phyloP scores from a whole-genome alignment of 2,113 vertebrate genomes.

The Pteropus alecto region DNA sequence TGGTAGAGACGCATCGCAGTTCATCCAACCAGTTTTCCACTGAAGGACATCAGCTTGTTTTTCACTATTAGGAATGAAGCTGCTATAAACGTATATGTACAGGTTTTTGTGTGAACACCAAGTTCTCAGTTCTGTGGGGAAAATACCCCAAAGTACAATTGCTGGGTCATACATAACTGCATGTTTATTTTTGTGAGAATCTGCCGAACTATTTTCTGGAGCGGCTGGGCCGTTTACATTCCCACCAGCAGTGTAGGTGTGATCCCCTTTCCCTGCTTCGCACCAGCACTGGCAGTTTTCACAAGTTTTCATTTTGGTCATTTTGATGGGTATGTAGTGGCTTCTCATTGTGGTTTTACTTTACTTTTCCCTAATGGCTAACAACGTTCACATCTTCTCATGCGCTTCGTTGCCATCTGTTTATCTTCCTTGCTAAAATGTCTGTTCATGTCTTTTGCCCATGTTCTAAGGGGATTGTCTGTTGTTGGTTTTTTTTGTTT shows the following conservation, averaged over 20 bases:
- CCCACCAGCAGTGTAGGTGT: fast-evolving
- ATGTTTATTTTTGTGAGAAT: not conserved
- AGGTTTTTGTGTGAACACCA: not conserved
- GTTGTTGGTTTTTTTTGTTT: too few relatives aligned
- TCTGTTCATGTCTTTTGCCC: not conserved
- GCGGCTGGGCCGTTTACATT: too few relatives aligned
- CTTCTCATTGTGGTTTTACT: not conserved
- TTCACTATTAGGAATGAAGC: not conserved
- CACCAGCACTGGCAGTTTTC: too few relatives aligned
- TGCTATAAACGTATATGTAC: not conserved
- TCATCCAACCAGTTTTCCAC: not conserved
- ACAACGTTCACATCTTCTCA: too few relatives aligned
- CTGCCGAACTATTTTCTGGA: not conserved
- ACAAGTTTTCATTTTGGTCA: not conserved
- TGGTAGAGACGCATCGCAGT: fast-evolving
- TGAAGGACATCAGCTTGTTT: not conserved
- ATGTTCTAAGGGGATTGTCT: not conserved
- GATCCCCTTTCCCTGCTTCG: not conserved
- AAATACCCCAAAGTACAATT: not conserved
- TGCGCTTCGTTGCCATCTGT: not conserved
- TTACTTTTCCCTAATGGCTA: not conserved
- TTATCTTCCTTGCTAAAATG: not conserved
- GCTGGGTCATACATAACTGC: fast-evolving
- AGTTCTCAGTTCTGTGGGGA: not conserved
- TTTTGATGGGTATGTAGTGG: not conserved